Evolutionary conservation across 1,140 invertebrate species (phyloP).

Genomic region (Brachionus rubens): DNA sequence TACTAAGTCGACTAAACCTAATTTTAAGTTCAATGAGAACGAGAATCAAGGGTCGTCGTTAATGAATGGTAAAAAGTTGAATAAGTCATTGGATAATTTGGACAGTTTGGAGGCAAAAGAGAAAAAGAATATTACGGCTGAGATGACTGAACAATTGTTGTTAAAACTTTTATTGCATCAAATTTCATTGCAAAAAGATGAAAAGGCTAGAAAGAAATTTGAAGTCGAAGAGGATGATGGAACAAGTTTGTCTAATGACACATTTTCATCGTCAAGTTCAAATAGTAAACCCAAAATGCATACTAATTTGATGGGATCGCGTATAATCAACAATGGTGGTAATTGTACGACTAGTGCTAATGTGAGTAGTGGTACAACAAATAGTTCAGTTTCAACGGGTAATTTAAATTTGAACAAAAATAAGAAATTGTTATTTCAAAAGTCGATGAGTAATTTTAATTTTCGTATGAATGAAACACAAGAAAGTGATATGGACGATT

Average conservation of each 20-base stretch:
- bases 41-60: no score
- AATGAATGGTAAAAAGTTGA: conserved; percentile 14
- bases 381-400: neutral
- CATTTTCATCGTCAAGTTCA: conserved; percentile 17
- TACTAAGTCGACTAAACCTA: conserved; percentile 5
- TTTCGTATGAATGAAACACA: neutral
- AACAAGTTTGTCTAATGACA: conserved; percentile 4
- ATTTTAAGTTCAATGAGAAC: neutral
- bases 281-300: neutral
- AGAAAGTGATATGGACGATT: neutral
- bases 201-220: neutral
- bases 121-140: neutral
- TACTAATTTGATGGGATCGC: no score
- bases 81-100: conserved; percentile 28
- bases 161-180: conserved; percentile 39
- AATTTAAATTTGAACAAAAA: conserved; percentile 21
- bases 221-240: conserved; percentile 24
- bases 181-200: conserved; percentile 15
- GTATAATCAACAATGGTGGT: neutral
- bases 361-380: neutral
- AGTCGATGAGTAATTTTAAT: conserved; percentile 32
- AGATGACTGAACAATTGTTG: conserved; percentile 38
- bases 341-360: neutral
- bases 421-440: conserved; percentile 8
- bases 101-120: neutral